phyloP scores from a whole-genome alignment of 2,113 vertebrate genomes.

The Oreotrochilus melanogaster region DNA sequence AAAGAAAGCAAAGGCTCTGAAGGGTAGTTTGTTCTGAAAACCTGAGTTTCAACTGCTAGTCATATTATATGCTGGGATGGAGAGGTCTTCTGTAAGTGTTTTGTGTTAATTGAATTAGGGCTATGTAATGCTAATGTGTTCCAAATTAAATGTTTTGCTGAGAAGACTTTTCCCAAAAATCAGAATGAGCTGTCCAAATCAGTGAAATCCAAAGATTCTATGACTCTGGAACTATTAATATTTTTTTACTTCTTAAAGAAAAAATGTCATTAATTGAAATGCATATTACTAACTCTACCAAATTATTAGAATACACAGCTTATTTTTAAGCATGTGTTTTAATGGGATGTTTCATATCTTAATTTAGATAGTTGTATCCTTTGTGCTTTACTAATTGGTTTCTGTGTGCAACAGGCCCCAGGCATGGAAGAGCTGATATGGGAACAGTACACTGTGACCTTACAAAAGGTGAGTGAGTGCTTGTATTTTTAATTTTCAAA shows the following conservation, averaged over 20 bases:
- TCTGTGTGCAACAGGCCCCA: conserved; percentile 76
- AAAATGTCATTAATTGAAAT: not conserved
- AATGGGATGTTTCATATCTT: not conserved
- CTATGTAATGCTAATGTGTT: not conserved
- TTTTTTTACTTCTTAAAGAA: not conserved
- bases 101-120: not conserved
- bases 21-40: not conserved
- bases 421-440: conserved; percentile 93
- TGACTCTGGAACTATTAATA: not conserved
- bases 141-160: not conserved
- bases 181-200: not conserved
- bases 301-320: not conserved
- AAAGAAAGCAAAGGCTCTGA: not conserved
- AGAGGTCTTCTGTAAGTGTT: not conserved
- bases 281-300: not conserved
- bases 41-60: not conserved
- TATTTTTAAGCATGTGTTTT: not conserved
- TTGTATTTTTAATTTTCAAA: conserved; percentile 45
- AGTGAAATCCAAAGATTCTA: not conserved
- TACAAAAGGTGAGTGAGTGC: conserved; percentile 91
- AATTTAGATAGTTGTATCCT: not conserved
- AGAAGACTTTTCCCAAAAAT: not conserved
- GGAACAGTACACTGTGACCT: conserved; percentile 95
- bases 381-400: conserved; percentile 35
- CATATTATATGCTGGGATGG: not conserved